Conservation (phyloP, 2,888 invertebrate species). For the Chouioia cunea region DNA sequence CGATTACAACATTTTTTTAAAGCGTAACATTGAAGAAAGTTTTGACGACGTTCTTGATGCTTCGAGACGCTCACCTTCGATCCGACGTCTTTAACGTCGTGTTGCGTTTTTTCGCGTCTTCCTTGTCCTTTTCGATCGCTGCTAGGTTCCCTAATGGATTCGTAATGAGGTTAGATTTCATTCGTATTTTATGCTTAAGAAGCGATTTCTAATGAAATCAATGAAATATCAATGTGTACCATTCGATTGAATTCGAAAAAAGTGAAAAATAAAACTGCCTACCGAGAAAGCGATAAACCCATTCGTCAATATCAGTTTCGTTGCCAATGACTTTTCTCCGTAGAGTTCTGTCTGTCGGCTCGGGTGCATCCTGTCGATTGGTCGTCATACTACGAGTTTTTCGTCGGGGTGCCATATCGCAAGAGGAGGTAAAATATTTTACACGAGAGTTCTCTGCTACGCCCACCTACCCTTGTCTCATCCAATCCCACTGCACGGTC, state of each 20-base stretch:
- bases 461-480: neutral
- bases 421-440: neutral
- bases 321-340: neutral
- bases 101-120: neutral
- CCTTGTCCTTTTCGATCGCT: conserved; percentile 28
- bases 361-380: neutral
- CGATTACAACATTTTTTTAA: too few species aligned
- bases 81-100: neutral
- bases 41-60: too few species aligned
- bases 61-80: conserved; percentile 19
- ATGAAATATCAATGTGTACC: too few species aligned
- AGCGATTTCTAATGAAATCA: too few species aligned
- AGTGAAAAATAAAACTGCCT: neutral
- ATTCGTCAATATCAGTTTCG: conserved; percentile 37
- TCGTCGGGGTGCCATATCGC: conserved; percentile 31
- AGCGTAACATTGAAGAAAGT: too few species aligned
- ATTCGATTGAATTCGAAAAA: neutral
- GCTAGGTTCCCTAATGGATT: conserved; percentile 43
- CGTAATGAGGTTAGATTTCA: neutral
- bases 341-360: neutral
- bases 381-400: conserved; percentile 2
- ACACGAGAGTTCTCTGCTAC: neutral
- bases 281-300: conserved; percentile 49
- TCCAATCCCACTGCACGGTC: neutral
- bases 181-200: too few species aligned